Percentiles rank a stretch among this genome's conserved stretches.
These are phyloP conservation scores for Esperia sulphurella DNA, from an alignment of 2,888 invertebrate genomes.

Conservation along the genomic window DNA sequence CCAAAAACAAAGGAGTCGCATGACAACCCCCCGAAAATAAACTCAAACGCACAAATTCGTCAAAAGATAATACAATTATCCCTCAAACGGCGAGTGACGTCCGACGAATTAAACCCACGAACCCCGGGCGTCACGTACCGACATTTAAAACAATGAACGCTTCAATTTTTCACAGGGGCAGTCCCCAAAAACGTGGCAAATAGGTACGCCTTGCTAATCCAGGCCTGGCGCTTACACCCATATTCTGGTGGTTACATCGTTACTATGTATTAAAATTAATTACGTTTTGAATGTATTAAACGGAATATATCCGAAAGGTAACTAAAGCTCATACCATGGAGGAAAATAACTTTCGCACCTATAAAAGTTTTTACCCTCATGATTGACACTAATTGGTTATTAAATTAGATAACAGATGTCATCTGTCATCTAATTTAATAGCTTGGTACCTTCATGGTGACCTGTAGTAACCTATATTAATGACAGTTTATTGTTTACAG, in stretches of 20 bases:
- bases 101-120: slow-evolving; percentile 34
- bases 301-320: no score
- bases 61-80: slow-evolving; percentile 44
- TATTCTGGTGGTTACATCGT: slow-evolving; percentile 28
- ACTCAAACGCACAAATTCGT: slow-evolving; percentile 23
- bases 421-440: no score
- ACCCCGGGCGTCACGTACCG: slow-evolving; percentile 48
- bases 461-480: no score
- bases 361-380: no score
- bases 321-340: no score
- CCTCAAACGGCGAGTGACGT: slow-evolving; percentile 25
- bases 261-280: no score
- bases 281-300: no score
- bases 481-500: no score
- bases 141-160: slow-evolving; percentile 73
- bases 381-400: no score
- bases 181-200: slow-evolving; percentile 36
- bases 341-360: no score
- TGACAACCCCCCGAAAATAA: slow-evolving; percentile 14
- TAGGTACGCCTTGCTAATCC: slow-evolving; percentile 58
- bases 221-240: slow-evolving; percentile 19
- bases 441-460: no score
- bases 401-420: no score
- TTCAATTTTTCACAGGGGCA: slow-evolving; percentile 68
- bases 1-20: not conserved